Percentiles rank a stretch among this genome's conserved stretches.
phyloP scores from a whole-genome alignment of 1,140 invertebrate genomes.

The Phthorimaea operculella region DNA sequence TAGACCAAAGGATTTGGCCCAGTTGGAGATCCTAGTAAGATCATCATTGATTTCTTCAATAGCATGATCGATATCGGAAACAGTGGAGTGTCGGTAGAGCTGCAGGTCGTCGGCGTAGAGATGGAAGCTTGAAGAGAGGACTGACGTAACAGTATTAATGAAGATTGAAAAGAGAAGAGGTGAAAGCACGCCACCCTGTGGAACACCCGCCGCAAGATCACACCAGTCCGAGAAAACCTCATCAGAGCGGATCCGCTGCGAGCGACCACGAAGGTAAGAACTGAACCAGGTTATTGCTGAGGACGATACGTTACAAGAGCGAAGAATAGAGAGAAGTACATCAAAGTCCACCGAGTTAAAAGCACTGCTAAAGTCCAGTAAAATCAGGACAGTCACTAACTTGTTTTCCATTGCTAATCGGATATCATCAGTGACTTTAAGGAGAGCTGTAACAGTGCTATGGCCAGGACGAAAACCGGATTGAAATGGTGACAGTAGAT shows the following conservation, averaged over 20 bases:
- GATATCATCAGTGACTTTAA: conserved; percentile 7
- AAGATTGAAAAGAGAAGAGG: conserved; percentile 12
- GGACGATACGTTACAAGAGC: background rate
- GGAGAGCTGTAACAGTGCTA: background rate
- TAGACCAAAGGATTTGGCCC: background rate
- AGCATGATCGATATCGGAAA: background rate
- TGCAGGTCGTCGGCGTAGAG: conserved; percentile 13
- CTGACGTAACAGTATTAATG: conserved; percentile 12
- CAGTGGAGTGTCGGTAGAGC: background rate
- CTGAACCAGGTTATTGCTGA: background rate
- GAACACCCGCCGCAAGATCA: conserved; percentile 10
- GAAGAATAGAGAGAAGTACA: conserved; percentile 1
- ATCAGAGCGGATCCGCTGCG: background rate
- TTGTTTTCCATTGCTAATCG: conserved; percentile 6
- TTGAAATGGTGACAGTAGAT: background rate
- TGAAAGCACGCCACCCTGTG: conserved; percentile 15
- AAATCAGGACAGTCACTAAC: background rate
- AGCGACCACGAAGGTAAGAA: background rate
- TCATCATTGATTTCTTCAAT: background rate
- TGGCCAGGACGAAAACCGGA: background rate
- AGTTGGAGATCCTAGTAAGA: background rate
- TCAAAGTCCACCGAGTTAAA: conserved; percentile 8
- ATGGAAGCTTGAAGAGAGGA: conserved; percentile 7
- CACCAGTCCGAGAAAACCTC: conserved; percentile 4
- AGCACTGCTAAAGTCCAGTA: conserved; percentile 9